Conservation (phyloP, 92 coral and sea anemone species). For the Micromussa lordhowensis region DNA sequence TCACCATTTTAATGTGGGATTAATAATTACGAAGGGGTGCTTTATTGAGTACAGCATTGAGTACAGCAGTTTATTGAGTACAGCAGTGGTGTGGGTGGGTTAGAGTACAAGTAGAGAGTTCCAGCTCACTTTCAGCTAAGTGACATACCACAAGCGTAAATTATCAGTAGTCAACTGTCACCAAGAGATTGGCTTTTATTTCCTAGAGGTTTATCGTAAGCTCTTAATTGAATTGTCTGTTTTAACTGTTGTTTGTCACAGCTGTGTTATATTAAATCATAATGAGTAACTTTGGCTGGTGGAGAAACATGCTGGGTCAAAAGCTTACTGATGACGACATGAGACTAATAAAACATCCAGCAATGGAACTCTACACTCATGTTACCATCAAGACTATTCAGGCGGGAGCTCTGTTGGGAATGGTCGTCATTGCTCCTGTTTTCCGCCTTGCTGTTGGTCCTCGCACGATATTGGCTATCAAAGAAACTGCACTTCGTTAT, state of each 20-base stretch:
- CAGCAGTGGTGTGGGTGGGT: too few relatives aligned
- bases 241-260: neutral
- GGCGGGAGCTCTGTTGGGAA: constrained; percentile 72
- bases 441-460: constrained; percentile 66
- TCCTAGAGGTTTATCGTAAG: neutral
- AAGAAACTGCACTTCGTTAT: constrained; percentile 66
- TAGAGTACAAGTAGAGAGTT: too few relatives aligned
- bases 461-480: constrained; percentile 59
- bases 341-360: constrained; percentile 60
- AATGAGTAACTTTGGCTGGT: constrained; percentile 70
- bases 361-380: constrained; percentile 56
- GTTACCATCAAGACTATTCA: constrained; percentile 77
- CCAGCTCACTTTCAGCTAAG: too few relatives aligned
- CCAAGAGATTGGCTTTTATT: neutral
- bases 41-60: too few relatives aligned
- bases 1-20: too few relatives aligned
- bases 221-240: neutral
- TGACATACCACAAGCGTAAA: too few relatives aligned
- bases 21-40: too few relatives aligned
- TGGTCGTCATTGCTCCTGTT: constrained; percentile 71
- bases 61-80: too few relatives aligned
- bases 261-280: neutral
- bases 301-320: constrained; percentile 72
- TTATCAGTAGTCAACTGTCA: neutral
- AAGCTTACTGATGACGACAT: constrained; percentile 69